Base-by-base conservation (phyloP, 2,888 invertebrate species). In the Scelioninae gen. 2 region DNA sequence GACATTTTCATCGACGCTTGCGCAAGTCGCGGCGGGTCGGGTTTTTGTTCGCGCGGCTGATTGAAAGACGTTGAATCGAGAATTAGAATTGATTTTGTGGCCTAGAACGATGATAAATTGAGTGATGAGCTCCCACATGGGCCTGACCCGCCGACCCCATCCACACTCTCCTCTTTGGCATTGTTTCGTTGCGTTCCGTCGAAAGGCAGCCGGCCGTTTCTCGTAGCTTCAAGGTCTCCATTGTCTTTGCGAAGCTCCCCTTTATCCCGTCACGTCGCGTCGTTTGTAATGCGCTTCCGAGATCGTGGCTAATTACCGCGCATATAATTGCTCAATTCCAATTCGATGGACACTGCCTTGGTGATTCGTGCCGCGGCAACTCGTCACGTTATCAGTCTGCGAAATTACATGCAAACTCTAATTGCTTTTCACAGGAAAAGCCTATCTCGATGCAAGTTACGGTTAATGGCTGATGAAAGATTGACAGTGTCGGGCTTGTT, bases 61-160 rank as follows among this genome's bases (percentile, higher is more conserved):
- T 58, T 58, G 48, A 67, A 57, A 58, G 60, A 57, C 61, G 60
- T 39, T 46, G 53, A 50, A 43, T 45, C 50, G 50, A 10, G 45
- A 64, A 61, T 41, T 52, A 55, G 69, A 69, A 72, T 74, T 76
- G 76, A 76, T 74, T 74, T 74, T 58, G 69, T 69, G 76, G 72
- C 74, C 74, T 74, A 73, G 70, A 67, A 70, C 61, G 71, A 74
- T 74, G 76, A 70, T 67, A 74, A 76, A 76, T 55, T 35, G 55
- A 83, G 83, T 81, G 82, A 81, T 82, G 82, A 84, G 84, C 83
- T 84, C 83, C 84, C 83, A 82, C 83, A 82, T 84, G 81, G 83
- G 82, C 74, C 81, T 82, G 83, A 84, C 83, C 84, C 71, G 63
- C 11, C 79, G 83, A 82, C 84, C 84, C 83, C 81, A 84, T 83